These are phyloP conservation scores for Lumbricus terrestris DNA, from an alignment of 2,888 invertebrate genomes.

Conservation along the genomic window DNA sequence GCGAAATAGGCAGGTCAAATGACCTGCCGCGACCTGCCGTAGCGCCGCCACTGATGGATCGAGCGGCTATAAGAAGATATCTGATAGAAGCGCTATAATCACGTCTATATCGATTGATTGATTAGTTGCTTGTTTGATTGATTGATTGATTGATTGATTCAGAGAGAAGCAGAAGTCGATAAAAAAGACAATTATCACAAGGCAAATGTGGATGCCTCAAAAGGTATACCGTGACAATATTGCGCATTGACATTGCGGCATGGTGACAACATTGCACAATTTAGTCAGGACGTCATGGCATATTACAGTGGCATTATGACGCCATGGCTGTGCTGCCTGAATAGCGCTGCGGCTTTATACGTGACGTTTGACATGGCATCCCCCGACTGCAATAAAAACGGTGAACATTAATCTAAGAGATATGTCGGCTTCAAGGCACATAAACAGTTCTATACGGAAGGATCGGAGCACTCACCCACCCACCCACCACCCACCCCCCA, in stretches of 20 bases:
- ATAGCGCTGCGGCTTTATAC: not conserved
- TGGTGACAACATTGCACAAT: not conserved
- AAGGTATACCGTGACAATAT: not conserved
- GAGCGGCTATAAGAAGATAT: no score
- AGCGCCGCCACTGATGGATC: no score
- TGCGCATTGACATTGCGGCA: not conserved
- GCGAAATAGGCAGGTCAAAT: no score
- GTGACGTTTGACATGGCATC: not conserved
- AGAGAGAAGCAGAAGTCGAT: no score
- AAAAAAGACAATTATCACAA: not conserved
- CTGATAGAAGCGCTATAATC: no score
- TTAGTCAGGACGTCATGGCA: not conserved
- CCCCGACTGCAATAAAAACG: not conserved
- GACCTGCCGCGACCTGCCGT: no score
- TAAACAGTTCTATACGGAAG: not conserved
- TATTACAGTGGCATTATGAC: not conserved
- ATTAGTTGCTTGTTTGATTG: no score
- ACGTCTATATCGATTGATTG: no score
- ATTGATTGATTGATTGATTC: no score
- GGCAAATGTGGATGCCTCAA: not conserved
- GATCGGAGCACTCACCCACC: no score
- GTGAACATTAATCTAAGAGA: not conserved
- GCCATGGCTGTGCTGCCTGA: not conserved
- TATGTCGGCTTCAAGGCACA: no score
- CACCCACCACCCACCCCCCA: no score